Evolutionary conservation across 2,888 invertebrate genomes (phyloP), one percentile per base, ranked within the genome.

Genomic region (Napeogenes sylphis): DNA sequence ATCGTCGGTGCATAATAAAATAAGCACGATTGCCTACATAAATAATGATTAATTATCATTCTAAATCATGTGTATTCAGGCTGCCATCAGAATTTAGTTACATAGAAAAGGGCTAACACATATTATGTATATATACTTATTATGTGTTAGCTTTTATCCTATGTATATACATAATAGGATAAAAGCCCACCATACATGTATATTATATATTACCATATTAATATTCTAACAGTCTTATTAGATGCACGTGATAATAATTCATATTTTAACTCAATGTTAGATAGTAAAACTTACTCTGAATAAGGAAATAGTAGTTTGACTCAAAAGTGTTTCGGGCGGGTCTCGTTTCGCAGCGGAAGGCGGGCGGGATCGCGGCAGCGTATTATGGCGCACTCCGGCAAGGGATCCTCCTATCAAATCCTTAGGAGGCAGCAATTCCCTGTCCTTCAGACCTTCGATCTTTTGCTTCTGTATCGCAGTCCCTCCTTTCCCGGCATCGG

Each of bases 381-480:
- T 91, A 68, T 90, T 91, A 68, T 90, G 85, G 68, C 88, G 75
- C 32, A 87, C 87, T 2, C 85, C 88, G 0, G 85, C 85, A 58
- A 89, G 66, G 2, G 87, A 87, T 0, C 88, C 86, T 10, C 81
- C 80, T 64, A 87, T 71, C 71, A 88, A 80, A 61, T 90, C 90
- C 78, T 90, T 90, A 0, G 90, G 85, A 45, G 91, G 90, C 73
- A 90, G 73, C 68, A 91, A 70, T 74, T 91, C 91, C 69, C 86
- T 76, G 67, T 87, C 87, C 62, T 83, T 80, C 30, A 90, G 75
- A 69, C 81, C 88, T 61, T 91, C 90, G 56, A 89, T 88, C 79
- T 89, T 90, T 80, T 86, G 87, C 78, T 90, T 90, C 79, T 89
- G 90, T 65, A 88, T 83, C 63, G 83, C 81, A 35, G 84, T 81